Conservation (phyloP, 2,113 vertebrate species). For the Cryptotis parvus region DNA sequence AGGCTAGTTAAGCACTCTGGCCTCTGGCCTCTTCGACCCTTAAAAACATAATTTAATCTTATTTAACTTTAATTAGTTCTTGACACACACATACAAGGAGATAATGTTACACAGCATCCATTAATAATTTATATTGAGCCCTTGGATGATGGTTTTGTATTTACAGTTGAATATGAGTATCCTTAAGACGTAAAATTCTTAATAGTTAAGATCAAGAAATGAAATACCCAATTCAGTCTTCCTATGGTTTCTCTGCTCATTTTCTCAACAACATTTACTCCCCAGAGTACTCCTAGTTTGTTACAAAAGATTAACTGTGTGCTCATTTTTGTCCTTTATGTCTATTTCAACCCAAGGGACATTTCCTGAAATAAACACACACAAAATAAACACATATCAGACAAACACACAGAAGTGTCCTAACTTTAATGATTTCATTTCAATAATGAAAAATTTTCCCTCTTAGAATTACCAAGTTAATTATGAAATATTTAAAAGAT, state of each 20-base stretch:
- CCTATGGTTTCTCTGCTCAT: conserved; percentile 20
- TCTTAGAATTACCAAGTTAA: background rate
- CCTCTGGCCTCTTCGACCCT: too few relatives aligned
- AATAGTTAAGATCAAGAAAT: conserved; percentile 54
- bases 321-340: conserved; percentile 15
- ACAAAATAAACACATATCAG: background rate
- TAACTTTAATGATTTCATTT: conserved; percentile 3
- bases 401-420: conserved; percentile 1
- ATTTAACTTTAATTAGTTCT: conserved; percentile 49
- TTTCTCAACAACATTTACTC: conserved; percentile 9
- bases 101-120: background rate
- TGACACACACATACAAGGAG: background rate
- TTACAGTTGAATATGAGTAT: conserved; percentile 51
- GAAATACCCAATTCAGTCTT: background rate
- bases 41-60: conserved; percentile 57
- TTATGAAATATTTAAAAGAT: conserved; percentile 26
- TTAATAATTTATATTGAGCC: conserved; percentile 54
- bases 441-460: conserved; percentile 16
- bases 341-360: conserved; percentile 20
- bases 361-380: conserved; percentile 44
- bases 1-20: too few relatives aligned
- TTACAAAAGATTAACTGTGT: conserved; percentile 15
- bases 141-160: background rate
- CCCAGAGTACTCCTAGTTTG: background rate
- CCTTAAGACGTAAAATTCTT: conserved; percentile 39